These are phyloP conservation scores for Teinopalpus imperialis DNA, from an alignment of 2,888 invertebrate species.

Conservation along the genomic window DNA sequence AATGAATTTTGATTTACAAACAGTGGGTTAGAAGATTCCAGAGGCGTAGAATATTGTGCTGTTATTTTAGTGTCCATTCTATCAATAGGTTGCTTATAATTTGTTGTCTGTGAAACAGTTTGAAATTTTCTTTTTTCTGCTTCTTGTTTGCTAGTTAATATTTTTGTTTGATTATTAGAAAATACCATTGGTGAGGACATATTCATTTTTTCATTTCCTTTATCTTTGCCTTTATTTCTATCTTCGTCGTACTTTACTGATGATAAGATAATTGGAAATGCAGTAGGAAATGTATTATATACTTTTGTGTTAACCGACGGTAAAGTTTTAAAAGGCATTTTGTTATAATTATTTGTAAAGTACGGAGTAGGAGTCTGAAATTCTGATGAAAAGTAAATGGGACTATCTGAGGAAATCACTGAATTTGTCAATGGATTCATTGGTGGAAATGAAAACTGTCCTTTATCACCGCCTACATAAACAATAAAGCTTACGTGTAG, in stretches of 20 bases:
- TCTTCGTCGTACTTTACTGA: conserved; percentile 49
- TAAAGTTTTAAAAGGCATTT: conserved; percentile 58
- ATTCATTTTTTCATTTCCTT: conserved; percentile 31
- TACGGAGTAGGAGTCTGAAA: conserved; percentile 61
- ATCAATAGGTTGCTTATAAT: conserved; percentile 55
- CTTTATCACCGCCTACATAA: conserved; percentile 49
- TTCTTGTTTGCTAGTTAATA: conserved; percentile 27
- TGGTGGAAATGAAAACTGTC: conserved; percentile 59
- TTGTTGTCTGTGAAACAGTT: conserved; percentile 40
- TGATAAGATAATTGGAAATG: conserved; percentile 56
- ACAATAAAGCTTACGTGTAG: conserved; percentile 46
- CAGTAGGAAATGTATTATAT: conserved; percentile 53
- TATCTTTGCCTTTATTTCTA: conserved; percentile 44
- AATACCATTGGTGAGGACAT: conserved; percentile 34
- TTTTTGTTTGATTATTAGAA: conserved; percentile 41
- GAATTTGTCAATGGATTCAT: conserved; percentile 55
- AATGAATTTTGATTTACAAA: conserved; percentile 45
- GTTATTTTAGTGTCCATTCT: conserved; percentile 58
- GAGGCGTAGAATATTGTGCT: conserved; percentile 39
- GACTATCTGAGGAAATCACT: conserved; percentile 54
- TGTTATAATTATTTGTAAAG: conserved; percentile 58
- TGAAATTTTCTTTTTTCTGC: conserved; percentile 50
- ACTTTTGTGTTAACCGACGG: conserved; percentile 61
- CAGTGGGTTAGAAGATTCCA: conserved; percentile 31
- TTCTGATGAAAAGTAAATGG: conserved; percentile 66